These are phyloP conservation scores for Cynodonichthys magdalenae DNA, from an alignment of 2,797 vertebrate species.

Conservation along the genomic window DNA sequence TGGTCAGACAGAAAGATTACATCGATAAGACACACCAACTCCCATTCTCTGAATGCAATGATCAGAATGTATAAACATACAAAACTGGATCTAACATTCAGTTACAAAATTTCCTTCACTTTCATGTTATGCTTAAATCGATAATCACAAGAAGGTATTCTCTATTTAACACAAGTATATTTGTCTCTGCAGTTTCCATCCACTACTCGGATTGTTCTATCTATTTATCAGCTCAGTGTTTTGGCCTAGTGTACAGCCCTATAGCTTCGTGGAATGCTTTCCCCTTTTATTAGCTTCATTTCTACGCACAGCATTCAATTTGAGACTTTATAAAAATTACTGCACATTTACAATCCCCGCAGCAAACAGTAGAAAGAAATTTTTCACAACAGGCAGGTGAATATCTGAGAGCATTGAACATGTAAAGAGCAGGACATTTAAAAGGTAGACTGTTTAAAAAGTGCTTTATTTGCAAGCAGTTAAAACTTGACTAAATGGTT, in stretches of 20 bases:
- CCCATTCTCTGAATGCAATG: too few species aligned
- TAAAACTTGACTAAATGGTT: neutral
- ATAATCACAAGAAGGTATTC: neutral
- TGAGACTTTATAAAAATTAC: neutral
- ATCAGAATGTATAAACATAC: too few species aligned
- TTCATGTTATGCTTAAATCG: neutral
- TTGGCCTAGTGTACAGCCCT: conserved; percentile 1
- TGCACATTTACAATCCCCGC: neutral
- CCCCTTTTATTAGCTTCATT: conserved; percentile 1
- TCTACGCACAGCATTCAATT: neutral
- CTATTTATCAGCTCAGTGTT: conserved; percentile 1
- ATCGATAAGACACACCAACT: too few species aligned
- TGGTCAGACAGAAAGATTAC: too few species aligned
- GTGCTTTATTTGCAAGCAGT: neutral
- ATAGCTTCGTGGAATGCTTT: neutral
- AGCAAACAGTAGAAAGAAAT: neutral
- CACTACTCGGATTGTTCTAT: conserved; percentile 1
- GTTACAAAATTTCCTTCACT: neutral
- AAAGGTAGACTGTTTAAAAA: neutral
- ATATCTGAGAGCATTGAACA: neutral
- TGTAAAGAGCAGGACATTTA: neutral
- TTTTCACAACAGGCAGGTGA: conserved; percentile 1
- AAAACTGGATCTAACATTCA: too few species aligned
- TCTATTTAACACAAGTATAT: neutral
- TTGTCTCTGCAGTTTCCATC: neutral